Base-by-base conservation (phyloP, 2,113 vertebrate species). In the Dunckerocampus dactyliophorus region DNA sequence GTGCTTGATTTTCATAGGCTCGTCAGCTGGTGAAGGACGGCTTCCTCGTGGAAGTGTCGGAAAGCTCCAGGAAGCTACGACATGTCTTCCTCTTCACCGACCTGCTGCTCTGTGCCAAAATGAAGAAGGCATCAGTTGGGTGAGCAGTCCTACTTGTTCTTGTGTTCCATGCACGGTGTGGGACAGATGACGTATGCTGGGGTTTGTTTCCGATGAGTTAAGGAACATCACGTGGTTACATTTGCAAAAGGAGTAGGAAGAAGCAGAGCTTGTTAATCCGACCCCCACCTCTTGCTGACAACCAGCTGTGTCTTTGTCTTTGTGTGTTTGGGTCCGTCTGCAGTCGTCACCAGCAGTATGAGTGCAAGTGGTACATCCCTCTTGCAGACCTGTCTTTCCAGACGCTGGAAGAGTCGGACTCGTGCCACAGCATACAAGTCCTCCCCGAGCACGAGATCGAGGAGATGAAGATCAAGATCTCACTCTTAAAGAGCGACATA, bases 381-480 rank as follows among this genome's bases (percentile, higher is more conserved):
- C 87, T 99, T 87, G 95, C 94, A 0, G 97, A 97, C 84, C 83
- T 99, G 67, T 92, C 92, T 60, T 98, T 98, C 83, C 95, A 95
- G 20, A 94, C 94, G 0, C 89, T 90, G 16, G 97, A 98, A 56
- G 96, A 98, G 50, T 92, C 93, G 0, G 97, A 99, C 74, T 84
- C 94, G 59, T 93, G 92, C 74, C 92, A 92, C 0, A 95, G 93
- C 63, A 91, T 98, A 53, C 97, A 98, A 12, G 93, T 93, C 62
- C 91, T 98, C 78, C 93, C 95, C 0, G 97, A 99, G 87, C 92
- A 99, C 0, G 97, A 99, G 88, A 92, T 99, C 2, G 97, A 99
- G 72, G 97, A 98, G 82, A 96, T 98, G 90, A 98, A 99, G 85
- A 96, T 93, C 82, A 99, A 99, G 88, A 99, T 99, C 82, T 98